phyloP scores from a whole-genome alignment of 2,888 invertebrate species.

The Pristionchus fissidentatus region DNA sequence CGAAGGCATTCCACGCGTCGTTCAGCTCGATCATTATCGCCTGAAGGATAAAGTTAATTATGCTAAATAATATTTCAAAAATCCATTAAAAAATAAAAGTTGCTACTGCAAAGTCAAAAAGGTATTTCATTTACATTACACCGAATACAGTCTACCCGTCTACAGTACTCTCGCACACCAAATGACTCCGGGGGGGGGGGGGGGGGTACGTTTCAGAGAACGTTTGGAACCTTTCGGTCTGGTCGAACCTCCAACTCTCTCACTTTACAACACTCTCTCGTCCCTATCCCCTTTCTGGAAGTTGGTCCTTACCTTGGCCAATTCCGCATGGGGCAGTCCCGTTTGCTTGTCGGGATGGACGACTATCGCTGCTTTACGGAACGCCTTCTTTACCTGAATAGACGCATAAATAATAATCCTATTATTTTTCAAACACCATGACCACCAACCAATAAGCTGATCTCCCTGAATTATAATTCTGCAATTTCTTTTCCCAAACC shows the following conservation, averaged over 20 bases:
- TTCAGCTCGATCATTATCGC: constrained; percentile 98
- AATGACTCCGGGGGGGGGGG: too few relatives aligned
- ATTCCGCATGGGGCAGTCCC: constrained; percentile 50
- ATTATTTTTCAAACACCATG: too few relatives aligned
- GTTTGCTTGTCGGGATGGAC: constrained; percentile 94
- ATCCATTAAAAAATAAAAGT: constrained; percentile 21
- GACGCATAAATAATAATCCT: too few relatives aligned
- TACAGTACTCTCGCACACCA: background rate
- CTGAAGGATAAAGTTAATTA: too few relatives aligned
- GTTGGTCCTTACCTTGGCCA: constrained; percentile 38
- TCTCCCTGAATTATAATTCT: too few relatives aligned
- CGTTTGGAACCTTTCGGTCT: background rate
- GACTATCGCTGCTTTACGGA: constrained; percentile 93
- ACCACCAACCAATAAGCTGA: too few relatives aligned
- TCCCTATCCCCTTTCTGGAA: background rate
- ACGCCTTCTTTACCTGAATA: constrained; percentile 92
- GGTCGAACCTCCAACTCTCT: background rate
- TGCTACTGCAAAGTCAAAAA: background rate
- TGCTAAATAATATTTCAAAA: constrained; percentile 24
- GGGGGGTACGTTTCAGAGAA: too few relatives aligned
- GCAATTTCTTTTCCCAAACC: too few relatives aligned
- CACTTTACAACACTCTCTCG: too few relatives aligned
- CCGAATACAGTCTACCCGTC: background rate
- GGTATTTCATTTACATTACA: constrained; percentile 5
- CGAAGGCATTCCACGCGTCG: constrained; percentile 98